Conservation (phyloP, 2,888 invertebrate genomes). For the Cheilosia scutellata region DNA sequence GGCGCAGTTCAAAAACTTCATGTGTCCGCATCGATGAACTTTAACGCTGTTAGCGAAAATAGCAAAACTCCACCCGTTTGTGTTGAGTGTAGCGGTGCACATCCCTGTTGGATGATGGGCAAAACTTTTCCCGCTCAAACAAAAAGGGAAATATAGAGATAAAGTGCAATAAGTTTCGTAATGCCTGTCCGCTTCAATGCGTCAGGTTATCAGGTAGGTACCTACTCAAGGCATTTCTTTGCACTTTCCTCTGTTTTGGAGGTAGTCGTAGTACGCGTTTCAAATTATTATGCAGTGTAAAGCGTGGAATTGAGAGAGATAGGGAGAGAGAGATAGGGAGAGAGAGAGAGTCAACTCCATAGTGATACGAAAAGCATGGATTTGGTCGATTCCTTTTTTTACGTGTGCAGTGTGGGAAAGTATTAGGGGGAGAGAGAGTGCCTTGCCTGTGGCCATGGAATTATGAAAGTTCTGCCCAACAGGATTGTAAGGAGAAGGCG, state of each 20-base stretch:
- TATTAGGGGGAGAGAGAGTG: background rate
- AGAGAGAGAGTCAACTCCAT: no score
- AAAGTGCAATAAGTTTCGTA: slow-evolving; percentile 75
- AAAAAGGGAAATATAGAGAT: slow-evolving; percentile 57
- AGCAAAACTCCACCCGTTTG: slow-evolving; percentile 51
- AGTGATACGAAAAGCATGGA: no score
- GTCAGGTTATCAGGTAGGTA: slow-evolving; percentile 69
- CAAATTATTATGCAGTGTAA: slow-evolving; percentile 11
- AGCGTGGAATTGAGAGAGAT: no score
- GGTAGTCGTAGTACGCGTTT: background rate
- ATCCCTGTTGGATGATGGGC: slow-evolving; percentile 23
- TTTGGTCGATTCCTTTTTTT: slow-evolving; percentile 7
- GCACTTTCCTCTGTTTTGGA: slow-evolving; percentile 20
- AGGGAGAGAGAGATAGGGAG: no score
- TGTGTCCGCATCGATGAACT: slow-evolving; percentile 64
- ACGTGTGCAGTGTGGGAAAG: background rate
- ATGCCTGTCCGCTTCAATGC: slow-evolving; percentile 74
- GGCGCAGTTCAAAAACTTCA: slow-evolving; percentile 52
- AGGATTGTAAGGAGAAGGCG: slow-evolving; percentile 33
- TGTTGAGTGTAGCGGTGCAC: slow-evolving; percentile 4
- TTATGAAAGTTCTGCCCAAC: slow-evolving; percentile 45
- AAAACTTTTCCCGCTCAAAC: slow-evolving; percentile 46
- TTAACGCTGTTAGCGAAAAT: slow-evolving; percentile 68
- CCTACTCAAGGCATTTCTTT: slow-evolving; percentile 50
- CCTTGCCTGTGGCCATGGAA: slow-evolving; percentile 12